Conservation (phyloP, 92 coral and sea anemone species). For the Parazoanthus swiftii region DNA sequence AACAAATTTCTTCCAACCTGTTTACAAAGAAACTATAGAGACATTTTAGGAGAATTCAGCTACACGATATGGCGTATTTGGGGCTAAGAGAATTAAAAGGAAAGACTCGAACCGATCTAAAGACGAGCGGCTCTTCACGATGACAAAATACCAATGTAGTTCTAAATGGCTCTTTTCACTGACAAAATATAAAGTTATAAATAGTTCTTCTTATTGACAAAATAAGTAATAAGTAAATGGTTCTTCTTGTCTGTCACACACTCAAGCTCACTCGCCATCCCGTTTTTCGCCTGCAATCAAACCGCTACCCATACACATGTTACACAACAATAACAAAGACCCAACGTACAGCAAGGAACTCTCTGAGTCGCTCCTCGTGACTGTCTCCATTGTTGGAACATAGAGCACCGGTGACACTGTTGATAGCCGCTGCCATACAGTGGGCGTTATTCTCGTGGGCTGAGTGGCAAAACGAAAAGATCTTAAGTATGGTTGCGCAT, state of each 20-base stretch:
- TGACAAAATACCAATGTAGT: too few species aligned
- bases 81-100: too few species aligned
- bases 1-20: too few species aligned
- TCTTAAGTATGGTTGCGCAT: not conserved
- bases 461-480: constrained; percentile 21
- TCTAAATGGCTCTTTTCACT: too few species aligned
- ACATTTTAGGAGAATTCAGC: too few species aligned
- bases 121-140: too few species aligned
- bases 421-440: constrained; percentile 84
- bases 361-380: constrained; percentile 87
- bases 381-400: constrained; percentile 92
- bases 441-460: constrained; percentile 97
- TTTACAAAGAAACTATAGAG: too few species aligned
- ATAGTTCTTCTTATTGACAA: not conserved
- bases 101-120: too few species aligned
- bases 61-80: too few species aligned
- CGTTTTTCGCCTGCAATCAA: not conserved
- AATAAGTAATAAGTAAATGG: not conserved
- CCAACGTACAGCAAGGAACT: constrained; percentile 86
- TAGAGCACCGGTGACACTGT: constrained; percentile 80
- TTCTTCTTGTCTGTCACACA: not conserved
- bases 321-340: not conserved
- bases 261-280: not conserved
- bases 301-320: not conserved
- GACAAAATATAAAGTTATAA: not conserved